These are phyloP conservation scores for Troglohyphantes excavatus DNA, from an alignment of 2,888 invertebrate species.

Conservation along the genomic window DNA sequence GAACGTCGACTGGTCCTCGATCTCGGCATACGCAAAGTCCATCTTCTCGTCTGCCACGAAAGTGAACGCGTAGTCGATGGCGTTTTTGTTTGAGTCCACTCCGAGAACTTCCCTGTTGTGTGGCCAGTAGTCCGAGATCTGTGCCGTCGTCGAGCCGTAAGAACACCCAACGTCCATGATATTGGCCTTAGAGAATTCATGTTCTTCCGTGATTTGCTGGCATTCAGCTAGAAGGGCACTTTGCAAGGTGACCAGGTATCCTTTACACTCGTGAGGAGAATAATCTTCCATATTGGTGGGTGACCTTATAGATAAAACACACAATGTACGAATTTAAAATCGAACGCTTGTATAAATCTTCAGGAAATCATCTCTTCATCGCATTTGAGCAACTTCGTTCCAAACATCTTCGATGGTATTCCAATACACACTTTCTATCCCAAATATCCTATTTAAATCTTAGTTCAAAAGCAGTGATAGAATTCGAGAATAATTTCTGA, in stretches of 20 bases:
- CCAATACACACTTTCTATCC: too few species aligned
- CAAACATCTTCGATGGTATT: too few species aligned
- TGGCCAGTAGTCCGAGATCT: conserved; percentile 73
- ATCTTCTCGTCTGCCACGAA: conserved; percentile 76
- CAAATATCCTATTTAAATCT: too few species aligned
- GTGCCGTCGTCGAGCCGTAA: conserved; percentile 69
- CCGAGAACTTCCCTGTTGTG: conserved; percentile 67
- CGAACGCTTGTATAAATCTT: neutral
- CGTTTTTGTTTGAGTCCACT: conserved; percentile 67
- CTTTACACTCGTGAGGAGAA: conserved; percentile 50
- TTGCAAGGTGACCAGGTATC: conserved; percentile 63
- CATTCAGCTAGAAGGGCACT: conserved; percentile 72
- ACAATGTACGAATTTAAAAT: neutral
- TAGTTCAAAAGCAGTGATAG: too few species aligned
- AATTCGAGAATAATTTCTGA: too few species aligned
- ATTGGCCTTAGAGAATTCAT: conserved; percentile 61
- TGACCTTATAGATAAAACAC: too few species aligned
- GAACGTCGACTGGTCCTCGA: conserved; percentile 73
- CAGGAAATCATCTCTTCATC: neutral
- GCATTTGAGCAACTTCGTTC: too few species aligned
- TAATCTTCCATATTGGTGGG: conserved; percentile 56
- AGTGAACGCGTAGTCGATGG: conserved; percentile 71
- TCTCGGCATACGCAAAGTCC: conserved; percentile 73
- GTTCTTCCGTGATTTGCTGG: conserved; percentile 61
- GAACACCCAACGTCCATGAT: conserved; percentile 76